Evolutionary conservation across 2,888 invertebrate species (phyloP), one percentile per base, ranked within the genome.

Genomic region (Oligia latruncula): DNA sequence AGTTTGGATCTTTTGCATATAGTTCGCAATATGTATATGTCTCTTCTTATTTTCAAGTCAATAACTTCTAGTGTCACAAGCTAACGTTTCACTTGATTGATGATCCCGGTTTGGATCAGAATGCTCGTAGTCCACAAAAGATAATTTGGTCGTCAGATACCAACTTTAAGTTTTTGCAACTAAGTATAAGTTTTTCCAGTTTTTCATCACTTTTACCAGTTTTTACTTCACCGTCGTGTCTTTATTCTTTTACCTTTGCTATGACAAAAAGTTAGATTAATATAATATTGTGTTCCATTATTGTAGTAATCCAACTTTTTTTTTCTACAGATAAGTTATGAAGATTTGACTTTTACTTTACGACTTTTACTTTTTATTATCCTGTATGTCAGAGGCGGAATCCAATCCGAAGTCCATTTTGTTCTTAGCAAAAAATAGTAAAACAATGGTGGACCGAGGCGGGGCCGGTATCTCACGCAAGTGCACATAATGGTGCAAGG

Each of bases 381-480:
- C 74, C 46, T 83, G 68, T 80, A 58, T 65, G 71, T 35, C n/a
- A 60, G 67, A 74, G 65, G 67, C 20, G 68, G 78, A 82, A 77
- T 82, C 58, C 81, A 86, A 89, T 79, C 79, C 67, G 52, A 80
- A 46, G 67, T 86, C 78, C 77, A 85, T 87, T 87, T 85, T 68
- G 64, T 75, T 81, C 68, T 71, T 74, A 71, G 83, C 85, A 88
- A 90, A 90, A 90, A 88, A 76, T 82, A 46, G 71, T 87, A 88
- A 90, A 88, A 90, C 90, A 91, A 90, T 91, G 76, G 88, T 64
- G 62, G 77, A 86, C 68, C 71, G 77, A 77, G 80, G 82, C 83
- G 84, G 89, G 86, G 86, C 89, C 86, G 90, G 91, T 93, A 95
- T 94, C 94, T 94, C 95, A 94, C 93, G 92, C 92, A 90, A 94